phyloP scores from a whole-genome alignment of 2,113 vertebrate genomes.

The Sprattus sprattus region DNA sequence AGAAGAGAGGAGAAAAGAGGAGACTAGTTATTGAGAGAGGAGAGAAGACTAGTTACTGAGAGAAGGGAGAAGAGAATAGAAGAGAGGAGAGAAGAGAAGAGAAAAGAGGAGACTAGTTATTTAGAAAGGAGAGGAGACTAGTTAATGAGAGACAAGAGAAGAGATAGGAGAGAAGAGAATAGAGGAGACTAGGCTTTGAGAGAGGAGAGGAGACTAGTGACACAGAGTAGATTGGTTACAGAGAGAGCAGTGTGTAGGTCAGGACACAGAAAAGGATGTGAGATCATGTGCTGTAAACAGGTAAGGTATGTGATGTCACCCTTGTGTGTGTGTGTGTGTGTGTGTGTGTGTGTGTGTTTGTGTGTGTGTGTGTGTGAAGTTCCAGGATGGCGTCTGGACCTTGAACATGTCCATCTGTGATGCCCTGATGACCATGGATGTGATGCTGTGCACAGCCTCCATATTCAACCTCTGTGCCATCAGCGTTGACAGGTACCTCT shows the following conservation, averaged over 20 bases:
- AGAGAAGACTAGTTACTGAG: no score
- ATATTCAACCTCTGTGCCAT: slow-evolving; percentile 96
- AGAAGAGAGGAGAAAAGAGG: no score
- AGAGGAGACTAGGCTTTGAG: not conserved
- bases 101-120: no score
- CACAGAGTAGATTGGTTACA: not conserved
- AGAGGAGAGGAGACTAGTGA: not conserved
- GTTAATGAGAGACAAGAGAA: not conserved
- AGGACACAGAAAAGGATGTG: no score
- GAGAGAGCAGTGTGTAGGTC: not conserved
- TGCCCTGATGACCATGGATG: slow-evolving; percentile 90
- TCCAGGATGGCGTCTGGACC: slow-evolving; percentile 86
- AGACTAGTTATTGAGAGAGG: not conserved
- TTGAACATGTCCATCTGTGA: slow-evolving; percentile 81
- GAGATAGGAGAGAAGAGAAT: no score
- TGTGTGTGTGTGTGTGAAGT: slow-evolving; percentile 66
- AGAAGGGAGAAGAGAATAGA: no score
- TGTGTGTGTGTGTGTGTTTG: not conserved
- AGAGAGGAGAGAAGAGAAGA: no score
- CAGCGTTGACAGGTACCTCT: slow-evolving; percentile 82
- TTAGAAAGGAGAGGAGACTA: no score
- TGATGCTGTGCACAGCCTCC: slow-evolving; percentile 93
- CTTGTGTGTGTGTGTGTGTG: not conserved
- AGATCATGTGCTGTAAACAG: no score
- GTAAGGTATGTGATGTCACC: no score